Conservation (phyloP, 2,113 vertebrate species). For the Tichodroma muraria region DNA sequence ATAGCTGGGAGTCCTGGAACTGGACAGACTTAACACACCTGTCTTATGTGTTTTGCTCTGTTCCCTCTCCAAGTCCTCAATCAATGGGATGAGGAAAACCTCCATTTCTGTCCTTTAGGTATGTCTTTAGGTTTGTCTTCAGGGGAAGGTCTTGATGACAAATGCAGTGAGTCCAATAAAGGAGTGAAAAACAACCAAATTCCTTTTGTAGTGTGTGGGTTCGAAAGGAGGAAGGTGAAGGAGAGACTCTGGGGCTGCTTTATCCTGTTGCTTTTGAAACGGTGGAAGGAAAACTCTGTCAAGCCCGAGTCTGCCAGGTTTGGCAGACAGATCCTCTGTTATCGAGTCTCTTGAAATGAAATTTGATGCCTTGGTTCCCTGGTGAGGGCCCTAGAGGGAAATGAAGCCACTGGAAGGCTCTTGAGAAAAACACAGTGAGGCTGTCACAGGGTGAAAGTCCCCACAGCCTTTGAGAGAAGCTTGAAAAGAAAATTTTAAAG, state of each 20-base stretch:
- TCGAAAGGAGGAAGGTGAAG: not conserved
- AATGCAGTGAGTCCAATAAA: not conserved
- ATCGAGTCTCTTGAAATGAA: not conserved
- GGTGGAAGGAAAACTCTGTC: not conserved
- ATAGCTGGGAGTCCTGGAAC: not conserved
- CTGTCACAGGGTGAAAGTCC: not conserved
- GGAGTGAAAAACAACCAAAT: not conserved
- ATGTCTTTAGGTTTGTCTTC: not conserved
- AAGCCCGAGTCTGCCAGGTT: not conserved
- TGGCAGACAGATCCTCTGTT: not conserved
- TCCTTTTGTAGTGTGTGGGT: not conserved
- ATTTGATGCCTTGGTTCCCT: not conserved
- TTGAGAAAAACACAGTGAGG: not conserved
- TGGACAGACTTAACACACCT: not conserved
- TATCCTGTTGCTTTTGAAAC: not conserved
- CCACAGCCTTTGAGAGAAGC: not conserved
- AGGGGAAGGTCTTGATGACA: not conserved
- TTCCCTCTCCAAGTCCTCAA: not conserved
- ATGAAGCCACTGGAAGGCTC: not conserved
- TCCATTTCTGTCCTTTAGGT: not conserved
- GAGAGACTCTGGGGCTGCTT: not conserved
- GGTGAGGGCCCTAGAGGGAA: not conserved
- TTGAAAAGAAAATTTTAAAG: not conserved
- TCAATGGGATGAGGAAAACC: not conserved
- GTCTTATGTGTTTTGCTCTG: not conserved